Conservation (phyloP, 1,140 invertebrate genomes). For the Centruroides sculpturatus region DNA sequence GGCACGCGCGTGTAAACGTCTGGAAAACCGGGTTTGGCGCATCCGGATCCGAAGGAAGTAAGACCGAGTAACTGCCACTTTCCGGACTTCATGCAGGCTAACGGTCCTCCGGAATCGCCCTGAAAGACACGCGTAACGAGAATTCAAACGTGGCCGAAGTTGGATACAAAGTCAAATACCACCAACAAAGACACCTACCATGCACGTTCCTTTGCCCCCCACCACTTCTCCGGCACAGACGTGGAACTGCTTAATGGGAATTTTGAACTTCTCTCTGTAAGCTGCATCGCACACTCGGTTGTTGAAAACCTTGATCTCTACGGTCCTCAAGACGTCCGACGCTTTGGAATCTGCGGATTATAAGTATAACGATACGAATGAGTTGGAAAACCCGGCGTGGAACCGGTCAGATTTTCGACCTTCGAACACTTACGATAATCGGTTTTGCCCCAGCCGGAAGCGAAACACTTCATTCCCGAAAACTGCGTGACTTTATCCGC, state of each 20-base stretch:
- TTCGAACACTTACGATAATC: constrained; percentile 19
- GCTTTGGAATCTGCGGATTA: constrained; percentile 16
- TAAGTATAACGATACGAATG: not conserved
- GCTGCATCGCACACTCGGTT: constrained; percentile 27
- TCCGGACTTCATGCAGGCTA: constrained; percentile 30
- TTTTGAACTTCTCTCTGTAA: constrained; percentile 39
- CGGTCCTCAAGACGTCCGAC: constrained; percentile 33
- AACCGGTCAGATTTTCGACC: constrained; percentile 1
- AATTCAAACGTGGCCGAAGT: no score
- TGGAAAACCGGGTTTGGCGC: constrained; percentile 38
- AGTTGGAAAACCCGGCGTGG: not conserved
- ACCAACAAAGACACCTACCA: constrained; percentile 6
- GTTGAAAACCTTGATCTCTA: constrained; percentile 48
- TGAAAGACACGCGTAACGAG: constrained; percentile 21
- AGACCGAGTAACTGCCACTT: constrained; percentile 36
- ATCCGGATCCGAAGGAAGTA: constrained; percentile 45
- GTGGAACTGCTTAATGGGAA: constrained; percentile 60
- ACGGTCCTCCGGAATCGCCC: constrained; percentile 56
- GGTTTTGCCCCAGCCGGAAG: constrained; percentile 62
- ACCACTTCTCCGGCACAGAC: constrained; percentile 66
- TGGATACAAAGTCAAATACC: not conserved
- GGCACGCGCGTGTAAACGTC: constrained; percentile 43
- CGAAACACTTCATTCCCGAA: constrained; percentile 41
- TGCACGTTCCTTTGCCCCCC: constrained; percentile 55
- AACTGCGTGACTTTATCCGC: constrained; percentile 33